Conservation (phyloP, 2,113 vertebrate genomes). For the Myodes glareolus region DNA sequence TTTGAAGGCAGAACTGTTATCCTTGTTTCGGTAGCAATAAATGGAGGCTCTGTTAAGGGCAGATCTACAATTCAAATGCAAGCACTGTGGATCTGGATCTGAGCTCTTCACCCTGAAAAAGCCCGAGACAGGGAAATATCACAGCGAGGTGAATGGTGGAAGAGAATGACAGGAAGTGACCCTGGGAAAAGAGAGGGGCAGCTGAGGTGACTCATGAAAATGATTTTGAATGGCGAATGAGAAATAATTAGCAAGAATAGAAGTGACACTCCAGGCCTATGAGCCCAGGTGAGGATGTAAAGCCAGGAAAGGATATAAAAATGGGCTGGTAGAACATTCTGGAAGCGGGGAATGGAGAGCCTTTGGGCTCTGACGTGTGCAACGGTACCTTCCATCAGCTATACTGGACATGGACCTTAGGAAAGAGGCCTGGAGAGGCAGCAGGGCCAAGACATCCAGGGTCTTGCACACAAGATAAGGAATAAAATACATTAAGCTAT, state of each 20-base stretch:
- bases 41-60: background rate
- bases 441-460: background rate
- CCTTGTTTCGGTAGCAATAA: background rate
- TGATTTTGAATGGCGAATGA: background rate
- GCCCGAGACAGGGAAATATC: background rate
- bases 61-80: background rate
- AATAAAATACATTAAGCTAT: background rate
- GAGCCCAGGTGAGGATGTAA: background rate
- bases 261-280: background rate
- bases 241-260: background rate
- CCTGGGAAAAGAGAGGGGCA: background rate
- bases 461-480: background rate
- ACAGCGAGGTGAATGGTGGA: background rate
- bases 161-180: background rate
- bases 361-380: background rate
- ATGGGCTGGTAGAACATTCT: background rate
- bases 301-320: background rate
- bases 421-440: background rate
- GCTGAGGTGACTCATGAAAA: background rate
- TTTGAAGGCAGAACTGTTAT: background rate
- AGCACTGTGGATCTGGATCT: background rate
- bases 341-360: no score
- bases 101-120: background rate
- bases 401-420: background rate
- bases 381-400: background rate